phyloP scores from a whole-genome alignment of 2,888 invertebrate species.

The Lycia hirtaria region DNA sequence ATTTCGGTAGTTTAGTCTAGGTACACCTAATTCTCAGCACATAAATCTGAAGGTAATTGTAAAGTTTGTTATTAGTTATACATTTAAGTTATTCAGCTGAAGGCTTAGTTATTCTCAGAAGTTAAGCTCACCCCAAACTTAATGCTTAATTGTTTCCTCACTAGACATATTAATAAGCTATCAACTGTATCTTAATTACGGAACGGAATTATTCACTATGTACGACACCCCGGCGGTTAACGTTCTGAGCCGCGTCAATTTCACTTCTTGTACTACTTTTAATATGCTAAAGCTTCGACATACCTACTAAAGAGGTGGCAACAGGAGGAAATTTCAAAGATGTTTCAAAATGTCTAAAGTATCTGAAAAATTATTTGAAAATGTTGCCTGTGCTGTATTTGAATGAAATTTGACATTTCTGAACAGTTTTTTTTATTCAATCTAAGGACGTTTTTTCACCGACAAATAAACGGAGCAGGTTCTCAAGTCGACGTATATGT shows the following conservation, averaged over 20 bases:
- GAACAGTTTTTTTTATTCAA: too few relatives aligned
- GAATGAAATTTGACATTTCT: too few relatives aligned
- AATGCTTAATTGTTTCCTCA: conserved; percentile 16
- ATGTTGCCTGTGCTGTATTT: not conserved
- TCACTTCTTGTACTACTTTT: conserved; percentile 15
- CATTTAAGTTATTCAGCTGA: not conserved
- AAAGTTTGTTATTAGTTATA: conserved; percentile 7
- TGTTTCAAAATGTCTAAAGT: not conserved
- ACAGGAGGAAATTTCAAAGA: conserved; percentile 6
- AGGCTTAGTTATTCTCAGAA: conserved; percentile 10
- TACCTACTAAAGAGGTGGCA: conserved; percentile 13
- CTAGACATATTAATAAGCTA: conserved; percentile 34
- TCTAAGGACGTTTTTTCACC: too few relatives aligned
- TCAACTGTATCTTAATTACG: conserved; percentile 28
- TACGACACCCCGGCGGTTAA: conserved; percentile 18
- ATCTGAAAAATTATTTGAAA: not conserved
- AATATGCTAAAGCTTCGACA: conserved; percentile 16
- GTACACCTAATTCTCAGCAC: not conserved
- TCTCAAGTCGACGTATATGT: too few relatives aligned
- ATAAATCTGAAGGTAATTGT: not conserved
- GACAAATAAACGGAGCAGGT: too few relatives aligned
- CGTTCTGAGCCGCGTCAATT: conserved; percentile 9
- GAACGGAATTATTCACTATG: conserved; percentile 26
- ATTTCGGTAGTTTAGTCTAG: not conserved
- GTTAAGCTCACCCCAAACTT: conserved; percentile 3